Percentiles rank a stretch among this genome's conserved stretches.
Conservation (phyloP, 2,888 invertebrate species). For the Acanthosepion pharaonis region DNA sequence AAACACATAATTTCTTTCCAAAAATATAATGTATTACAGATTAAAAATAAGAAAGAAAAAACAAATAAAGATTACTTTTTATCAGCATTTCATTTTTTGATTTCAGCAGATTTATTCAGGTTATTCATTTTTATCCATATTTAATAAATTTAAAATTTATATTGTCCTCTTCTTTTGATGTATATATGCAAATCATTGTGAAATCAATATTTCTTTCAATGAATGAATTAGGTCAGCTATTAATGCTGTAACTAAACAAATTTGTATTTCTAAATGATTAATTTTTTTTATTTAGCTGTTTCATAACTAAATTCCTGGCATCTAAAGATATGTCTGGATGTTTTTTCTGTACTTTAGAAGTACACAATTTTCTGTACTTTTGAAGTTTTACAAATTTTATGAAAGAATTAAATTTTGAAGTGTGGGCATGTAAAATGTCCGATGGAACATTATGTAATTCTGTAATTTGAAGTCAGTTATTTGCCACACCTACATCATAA, state of each 20-base stretch:
- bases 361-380: no score
- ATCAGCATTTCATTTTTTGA: not conserved
- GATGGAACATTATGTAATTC: no score
- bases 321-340: no score
- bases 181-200: not conserved
- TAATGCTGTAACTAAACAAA: not conserved
- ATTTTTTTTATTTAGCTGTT: not conserved
- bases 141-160: not conserved
- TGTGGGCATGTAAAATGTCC: not conserved
- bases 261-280: not conserved
- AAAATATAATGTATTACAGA: no score
- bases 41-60: no score
- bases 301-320: not conserved
- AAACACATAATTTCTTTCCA: no score
- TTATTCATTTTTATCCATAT: not conserved
- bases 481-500: not conserved
- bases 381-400: no score
- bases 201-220: not conserved
- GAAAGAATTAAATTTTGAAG: not conserved
- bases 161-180: not conserved
- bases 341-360: no score
- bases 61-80: no score
- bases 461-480: not conserved
- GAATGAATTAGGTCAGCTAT: not conserved
- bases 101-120: not conserved